A percentile compares a stretch with the other conserved stretches of the same genome.
Conservation (phyloP, 1,140 invertebrate genomes). For the Gryon sp. region DNA sequence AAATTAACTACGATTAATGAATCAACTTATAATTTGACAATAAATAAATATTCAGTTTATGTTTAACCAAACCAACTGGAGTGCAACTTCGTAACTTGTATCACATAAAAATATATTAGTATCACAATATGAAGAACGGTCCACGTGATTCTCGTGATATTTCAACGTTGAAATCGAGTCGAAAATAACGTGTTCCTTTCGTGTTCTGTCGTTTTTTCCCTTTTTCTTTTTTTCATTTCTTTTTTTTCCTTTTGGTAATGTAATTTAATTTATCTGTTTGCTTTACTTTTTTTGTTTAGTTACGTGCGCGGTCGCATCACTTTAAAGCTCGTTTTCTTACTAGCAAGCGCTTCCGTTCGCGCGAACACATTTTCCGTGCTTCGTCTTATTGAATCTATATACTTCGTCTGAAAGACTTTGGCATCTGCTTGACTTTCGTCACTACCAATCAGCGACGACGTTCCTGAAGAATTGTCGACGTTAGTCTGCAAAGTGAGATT, state of each 20-base stretch:
- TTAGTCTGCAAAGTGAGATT: conserved; percentile 35
- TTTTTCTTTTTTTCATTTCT: conserved; percentile 14
- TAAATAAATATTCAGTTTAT: conserved; percentile 39
- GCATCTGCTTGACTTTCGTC: conserved; percentile 57
- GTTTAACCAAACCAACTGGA: conserved; percentile 12
- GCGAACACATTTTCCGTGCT: conserved; percentile 78
- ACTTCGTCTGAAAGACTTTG: conserved; percentile 74
- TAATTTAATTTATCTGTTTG: neutral
- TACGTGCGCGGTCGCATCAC: conserved; percentile 77
- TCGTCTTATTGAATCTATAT: conserved; percentile 75
- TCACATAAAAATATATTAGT: conserved; percentile 63
- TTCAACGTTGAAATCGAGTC: neutral
- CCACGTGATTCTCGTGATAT: conserved; percentile 16
- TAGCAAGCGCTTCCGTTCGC: conserved; percentile 78
- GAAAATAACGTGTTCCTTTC: conserved; percentile 24
- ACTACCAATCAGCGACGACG: conserved; percentile 20
- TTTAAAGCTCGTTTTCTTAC: conserved; percentile 78
- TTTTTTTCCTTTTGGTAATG: neutral
- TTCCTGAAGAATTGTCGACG: conserved; percentile 30
- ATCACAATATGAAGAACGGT: conserved; percentile 54
- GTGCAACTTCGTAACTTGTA: conserved; percentile 44
- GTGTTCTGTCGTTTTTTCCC: conserved; percentile 4
- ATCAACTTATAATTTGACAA: conserved; percentile 32
- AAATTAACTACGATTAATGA: conserved; percentile 15
- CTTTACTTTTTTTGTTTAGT: conserved; percentile 29